Base-by-base conservation (phyloP, 2,888 invertebrate genomes). In the Catonia carolina region DNA sequence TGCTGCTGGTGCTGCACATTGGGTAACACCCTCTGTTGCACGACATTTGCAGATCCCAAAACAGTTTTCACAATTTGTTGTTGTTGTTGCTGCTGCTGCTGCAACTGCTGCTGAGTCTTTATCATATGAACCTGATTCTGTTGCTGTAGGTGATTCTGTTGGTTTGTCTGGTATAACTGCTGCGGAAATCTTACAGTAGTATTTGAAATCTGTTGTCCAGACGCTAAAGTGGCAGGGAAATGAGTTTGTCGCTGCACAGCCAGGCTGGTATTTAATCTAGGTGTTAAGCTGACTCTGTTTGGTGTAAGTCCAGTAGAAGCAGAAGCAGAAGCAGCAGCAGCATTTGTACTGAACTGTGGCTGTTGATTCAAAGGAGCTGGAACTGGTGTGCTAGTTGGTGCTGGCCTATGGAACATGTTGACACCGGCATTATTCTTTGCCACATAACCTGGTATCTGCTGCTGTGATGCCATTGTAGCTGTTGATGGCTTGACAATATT, bases 161-260 rank as follows among this genome's bases (percentile, higher is more conserved):
- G 66, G n/a, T 65, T 68, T 27, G 67, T 67, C 23, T 71, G 69
- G 7, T 67, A 66, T 53, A 67, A 60, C 59, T 69, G 69, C 61
- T 68, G 67, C 36, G 37, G 37, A 54, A 49, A 65, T 63, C 42
- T 45, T 7, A 23, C 41, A 41, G 41, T 15, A 15, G 41, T 12
- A 7, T 7, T 2, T 7, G 45, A 8, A 1, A 14, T 18, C 10
- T 41, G 54, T 17, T 47, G 41, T 39, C 42, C 54, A 14, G 15
- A 53, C 51, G 53, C 47, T 41, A 14, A 23, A 33, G 14, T 27
- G 15, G 23, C 53, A 37, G 8, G 22, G 41, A 8, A 14, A 2
- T 45, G 45, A 45, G 14, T 22, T 10, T 17, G 42, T 18, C 42
- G 8, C 20, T 17, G 20, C 3, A 18, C 14, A 4, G 42, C 4